Evolutionary conservation across 2,797 vertebrate species (phyloP).

Genomic region (Anas georgica): DNA sequence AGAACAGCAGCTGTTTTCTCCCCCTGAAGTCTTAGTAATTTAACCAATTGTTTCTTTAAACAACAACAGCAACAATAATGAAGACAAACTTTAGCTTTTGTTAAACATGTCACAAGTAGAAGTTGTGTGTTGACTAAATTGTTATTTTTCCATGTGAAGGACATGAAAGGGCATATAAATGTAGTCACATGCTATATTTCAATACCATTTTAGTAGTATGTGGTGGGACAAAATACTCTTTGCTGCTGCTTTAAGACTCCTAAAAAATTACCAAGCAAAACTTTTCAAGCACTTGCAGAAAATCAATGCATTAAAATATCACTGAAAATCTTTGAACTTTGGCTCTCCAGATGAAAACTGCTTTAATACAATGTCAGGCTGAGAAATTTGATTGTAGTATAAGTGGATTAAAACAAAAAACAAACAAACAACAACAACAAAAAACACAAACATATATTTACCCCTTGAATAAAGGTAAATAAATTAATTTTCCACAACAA

Average conservation of each 20-base stretch:
- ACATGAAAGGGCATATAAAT: slow-evolving; percentile 40
- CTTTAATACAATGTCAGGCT: not conserved
- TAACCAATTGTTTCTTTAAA: slow-evolving; percentile 61
- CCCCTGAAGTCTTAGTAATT: slow-evolving; percentile 28
- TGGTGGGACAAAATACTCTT: slow-evolving; percentile 54
- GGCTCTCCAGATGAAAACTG: not conserved
- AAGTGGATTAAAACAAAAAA: not conserved
- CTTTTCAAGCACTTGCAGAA: slow-evolving; percentile 4
- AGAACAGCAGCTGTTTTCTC: slow-evolving; percentile 62
- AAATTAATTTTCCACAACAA: not conserved
- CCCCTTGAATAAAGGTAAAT: not conserved
- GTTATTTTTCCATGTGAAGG: slow-evolving; percentile 50
- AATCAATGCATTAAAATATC: not conserved
- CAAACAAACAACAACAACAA: too few species aligned
- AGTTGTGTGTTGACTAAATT: not conserved
- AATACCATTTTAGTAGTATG: slow-evolving; percentile 49
- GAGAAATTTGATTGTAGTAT: not conserved
- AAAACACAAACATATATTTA: not conserved
- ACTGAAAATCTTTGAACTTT: not conserved
- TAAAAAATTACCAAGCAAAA: slow-evolving; percentile 43
- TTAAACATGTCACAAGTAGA: slow-evolving; percentile 24
- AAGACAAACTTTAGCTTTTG: not conserved
- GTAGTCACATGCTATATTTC: slow-evolving; percentile 46
- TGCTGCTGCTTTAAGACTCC: slow-evolving; percentile 28
- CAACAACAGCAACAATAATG: slow-evolving; percentile 5